Percentiles rank a stretch among this genome's conserved stretches.
phyloP scores from a whole-genome alignment of 2,888 invertebrate species.

The Gisinianus flammeolus region DNA sequence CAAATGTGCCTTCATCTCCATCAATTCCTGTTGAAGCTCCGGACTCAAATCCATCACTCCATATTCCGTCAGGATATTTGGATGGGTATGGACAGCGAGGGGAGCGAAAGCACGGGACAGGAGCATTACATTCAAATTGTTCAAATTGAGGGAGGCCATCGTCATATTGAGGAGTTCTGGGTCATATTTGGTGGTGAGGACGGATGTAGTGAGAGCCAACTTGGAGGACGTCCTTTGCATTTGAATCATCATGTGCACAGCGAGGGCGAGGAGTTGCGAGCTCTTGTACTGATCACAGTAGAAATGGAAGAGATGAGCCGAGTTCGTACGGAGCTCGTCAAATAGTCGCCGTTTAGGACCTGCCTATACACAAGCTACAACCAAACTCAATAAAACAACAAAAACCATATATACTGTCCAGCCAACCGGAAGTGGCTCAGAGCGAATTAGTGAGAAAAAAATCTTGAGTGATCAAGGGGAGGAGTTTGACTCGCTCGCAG shows the following conservation, averaged over 20 bases:
- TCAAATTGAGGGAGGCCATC: constrained; percentile 8
- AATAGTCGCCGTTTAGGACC: constrained; percentile 43
- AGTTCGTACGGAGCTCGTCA: constrained; percentile 42
- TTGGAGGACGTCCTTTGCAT: constrained; percentile 33
- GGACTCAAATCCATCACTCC: neutral
- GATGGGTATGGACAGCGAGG: neutral
- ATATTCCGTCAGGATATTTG: constrained; percentile 30
- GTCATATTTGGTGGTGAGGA: constrained; percentile 41
- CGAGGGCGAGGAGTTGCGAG: neutral
- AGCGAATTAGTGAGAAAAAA: no score
- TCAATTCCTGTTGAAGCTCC: neutral
- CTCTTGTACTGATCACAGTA: neutral
- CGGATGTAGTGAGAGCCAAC: constrained; percentile 39
- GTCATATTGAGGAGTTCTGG: neutral
- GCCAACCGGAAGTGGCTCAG: no score
- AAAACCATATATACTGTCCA: no score
- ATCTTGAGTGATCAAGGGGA: no score
- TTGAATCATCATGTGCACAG: neutral
- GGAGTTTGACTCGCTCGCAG: no score
- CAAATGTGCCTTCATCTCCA: neutral
- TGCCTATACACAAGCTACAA: no score
- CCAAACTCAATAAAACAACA: no score
- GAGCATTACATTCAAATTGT: constrained; percentile 24
- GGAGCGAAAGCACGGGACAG: neutral
- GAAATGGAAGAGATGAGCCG: constrained; percentile 47